Evolutionary conservation across 2,113 vertebrate genomes (phyloP).

Genomic region (Nerophis lumbriciformis): DNA sequence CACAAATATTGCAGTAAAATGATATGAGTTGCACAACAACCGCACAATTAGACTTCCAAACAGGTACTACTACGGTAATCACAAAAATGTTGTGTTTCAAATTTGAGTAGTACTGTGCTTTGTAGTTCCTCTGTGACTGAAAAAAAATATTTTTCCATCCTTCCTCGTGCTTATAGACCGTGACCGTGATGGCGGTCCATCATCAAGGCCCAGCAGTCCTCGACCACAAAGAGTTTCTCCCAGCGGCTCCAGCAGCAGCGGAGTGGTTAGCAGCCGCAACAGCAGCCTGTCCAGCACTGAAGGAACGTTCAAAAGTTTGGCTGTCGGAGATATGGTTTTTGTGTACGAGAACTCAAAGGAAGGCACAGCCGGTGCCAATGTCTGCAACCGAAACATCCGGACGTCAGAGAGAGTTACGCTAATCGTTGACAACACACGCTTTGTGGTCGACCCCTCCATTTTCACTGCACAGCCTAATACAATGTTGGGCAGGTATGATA

Average conservation of each 20-base stretch:
- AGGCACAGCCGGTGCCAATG: conserved; percentile 48
- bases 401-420: conserved; percentile 91
- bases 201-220: conserved; percentile 89
- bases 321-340: conserved; percentile 88
- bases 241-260: conserved; percentile 82
- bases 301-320: conserved; percentile 83
- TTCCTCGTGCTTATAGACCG: conserved; percentile 71
- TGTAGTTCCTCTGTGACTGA: background rate
- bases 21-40: too few relatives aligned
- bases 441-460: conserved; percentile 95
- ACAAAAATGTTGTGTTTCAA: background rate
- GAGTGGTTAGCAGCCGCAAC: conserved; percentile 86
- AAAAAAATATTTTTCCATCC: conserved; percentile 2
- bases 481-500: conserved; percentile 91
- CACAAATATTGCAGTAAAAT: too few relatives aligned
- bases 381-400: conserved; percentile 76
- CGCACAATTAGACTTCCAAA: too few relatives aligned
- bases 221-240: conserved; percentile 89
- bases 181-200: conserved; percentile 84
- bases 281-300: conserved; percentile 91
- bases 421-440: conserved; percentile 97
- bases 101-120: background rate
- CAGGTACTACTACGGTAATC: too few relatives aligned
- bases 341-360: conserved; percentile 94
- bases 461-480: conserved; percentile 98